Base-by-base conservation (phyloP, 2,797 vertebrate species). In the Poeciliopsis paucimaculata region DNA sequence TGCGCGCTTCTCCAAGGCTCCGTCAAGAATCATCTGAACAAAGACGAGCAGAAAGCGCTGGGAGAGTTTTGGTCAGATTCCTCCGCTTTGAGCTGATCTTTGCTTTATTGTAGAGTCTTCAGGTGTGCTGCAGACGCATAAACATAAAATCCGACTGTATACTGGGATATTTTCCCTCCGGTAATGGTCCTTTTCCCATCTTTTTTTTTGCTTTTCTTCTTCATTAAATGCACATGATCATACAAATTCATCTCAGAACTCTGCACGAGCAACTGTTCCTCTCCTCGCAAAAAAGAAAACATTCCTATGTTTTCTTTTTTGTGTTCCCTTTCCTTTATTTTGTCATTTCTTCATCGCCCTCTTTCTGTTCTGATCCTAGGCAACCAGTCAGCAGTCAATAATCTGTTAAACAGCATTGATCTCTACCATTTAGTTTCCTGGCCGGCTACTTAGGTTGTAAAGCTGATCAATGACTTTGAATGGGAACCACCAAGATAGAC, bases 321-420 rank as follows among this genome's bases (percentile, higher is more conserved):
- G 92, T 92, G 87, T 82, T 90, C 90, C 82, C 77, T 62, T 91
- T 89, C 86, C 75, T 93, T 85, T 81, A 83, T 94, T 93, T 90
- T 87, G 89, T 91, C 90, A 88, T 91, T 91, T 89, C 88, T 90
- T 88, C 80, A 79, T 78, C 76, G 85, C 84, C 74, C 88, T 74
- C 82, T 88, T 84, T 91, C 88, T 92, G 79, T 90, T 93, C 91
- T 93, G 91, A 93, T 94, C 90, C 88, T 84, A 83, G 89, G 86
- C 91, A 93, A 94, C 92, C 92, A 93, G 91, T 92, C 92, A 92
- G 90, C 94, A 93, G 94, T 95, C 95, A 94, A 95, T 95, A 95
- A 95, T 93, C 95, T 94, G 95, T 95, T 95, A 95, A 96, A 95
- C 88, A 94, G 94, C 94, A 96, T 96, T 87, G 95, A 96, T 95